Evolutionary conservation across 2,113 vertebrate species (phyloP).

Genomic region (Catharus bicknelli): DNA sequence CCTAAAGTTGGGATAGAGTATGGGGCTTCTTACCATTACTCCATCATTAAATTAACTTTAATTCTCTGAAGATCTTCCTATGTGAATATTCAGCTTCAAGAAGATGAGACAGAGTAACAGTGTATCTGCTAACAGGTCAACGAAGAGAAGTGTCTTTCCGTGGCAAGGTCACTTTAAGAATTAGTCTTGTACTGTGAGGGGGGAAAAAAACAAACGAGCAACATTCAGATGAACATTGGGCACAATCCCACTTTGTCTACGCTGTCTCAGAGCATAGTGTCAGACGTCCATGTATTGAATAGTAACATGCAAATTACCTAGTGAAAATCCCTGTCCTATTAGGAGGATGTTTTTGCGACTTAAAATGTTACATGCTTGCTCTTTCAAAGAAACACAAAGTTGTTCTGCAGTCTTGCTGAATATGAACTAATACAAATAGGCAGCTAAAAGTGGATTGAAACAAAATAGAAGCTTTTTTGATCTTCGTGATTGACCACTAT

Average conservation of each 20-base stretch:
- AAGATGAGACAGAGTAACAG: not conserved
- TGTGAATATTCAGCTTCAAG: not conserved
- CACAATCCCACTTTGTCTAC: not conserved
- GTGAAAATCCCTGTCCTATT: not conserved
- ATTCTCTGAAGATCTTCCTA: not conserved
- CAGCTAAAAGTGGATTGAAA: not conserved
- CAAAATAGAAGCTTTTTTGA: not conserved
- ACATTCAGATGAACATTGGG: not conserved
- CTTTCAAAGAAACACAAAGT: not conserved
- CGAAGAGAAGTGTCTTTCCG: not conserved
- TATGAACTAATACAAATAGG: not conserved
- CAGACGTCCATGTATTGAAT: not conserved
- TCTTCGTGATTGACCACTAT: not conserved
- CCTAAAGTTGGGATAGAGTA: not conserved
- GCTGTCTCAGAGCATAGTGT: not conserved
- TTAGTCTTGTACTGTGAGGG: not conserved
- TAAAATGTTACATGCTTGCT: not conserved
- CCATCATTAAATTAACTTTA: not conserved
- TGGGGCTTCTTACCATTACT: not conserved
- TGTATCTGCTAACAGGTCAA: not conserved
- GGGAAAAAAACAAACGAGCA: fast-evolving
- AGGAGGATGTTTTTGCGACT: not conserved
- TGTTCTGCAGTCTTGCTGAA: not conserved
- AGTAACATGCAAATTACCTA: not conserved
- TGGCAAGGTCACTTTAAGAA: not conserved